phyloP scores from a whole-genome alignment of 2,888 invertebrate genomes.

The Itoplectis maculator region DNA sequence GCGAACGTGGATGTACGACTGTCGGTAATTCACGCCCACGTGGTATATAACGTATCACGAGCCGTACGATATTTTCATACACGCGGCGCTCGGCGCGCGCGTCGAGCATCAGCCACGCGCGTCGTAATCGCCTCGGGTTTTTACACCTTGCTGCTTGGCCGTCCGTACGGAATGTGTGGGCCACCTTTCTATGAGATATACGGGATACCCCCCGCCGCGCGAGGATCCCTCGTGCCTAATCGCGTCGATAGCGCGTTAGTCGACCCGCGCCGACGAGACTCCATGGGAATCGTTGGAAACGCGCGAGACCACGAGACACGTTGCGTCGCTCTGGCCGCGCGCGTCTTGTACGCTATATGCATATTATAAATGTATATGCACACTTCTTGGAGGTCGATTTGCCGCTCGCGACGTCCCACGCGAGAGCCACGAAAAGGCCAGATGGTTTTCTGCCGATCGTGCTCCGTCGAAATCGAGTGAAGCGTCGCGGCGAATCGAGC shows the following conservation, averaged over 20 bases:
- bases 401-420: constrained; percentile 55
- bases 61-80: constrained; percentile 39
- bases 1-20: constrained; percentile 76
- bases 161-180: constrained; percentile 72
- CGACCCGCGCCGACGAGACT: constrained; percentile 56
- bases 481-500: too few species aligned
- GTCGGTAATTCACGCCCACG: constrained; percentile 82
- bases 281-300: constrained; percentile 75
- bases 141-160: constrained; percentile 75
- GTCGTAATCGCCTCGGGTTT: constrained; percentile 75
- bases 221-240: constrained; percentile 80
- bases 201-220: constrained; percentile 77
- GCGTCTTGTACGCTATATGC: neutral
- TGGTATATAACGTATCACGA: constrained; percentile 52
- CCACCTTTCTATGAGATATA: constrained; percentile 70
- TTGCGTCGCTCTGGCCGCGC: constrained; percentile 44
- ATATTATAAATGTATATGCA: constrained; percentile 27
- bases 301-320: constrained; percentile 69
- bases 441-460: constrained; percentile 50
- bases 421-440: constrained; percentile 52
- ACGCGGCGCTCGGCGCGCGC: too few species aligned
- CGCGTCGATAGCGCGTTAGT: constrained; percentile 72
- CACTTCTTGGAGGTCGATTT: constrained; percentile 37
- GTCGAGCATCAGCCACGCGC: constrained; percentile 53
- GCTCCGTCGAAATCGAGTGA: constrained; percentile 48